Base-by-base conservation (phyloP, 1,140 invertebrate genomes). In the Anagrus nilaparvatae region DNA sequence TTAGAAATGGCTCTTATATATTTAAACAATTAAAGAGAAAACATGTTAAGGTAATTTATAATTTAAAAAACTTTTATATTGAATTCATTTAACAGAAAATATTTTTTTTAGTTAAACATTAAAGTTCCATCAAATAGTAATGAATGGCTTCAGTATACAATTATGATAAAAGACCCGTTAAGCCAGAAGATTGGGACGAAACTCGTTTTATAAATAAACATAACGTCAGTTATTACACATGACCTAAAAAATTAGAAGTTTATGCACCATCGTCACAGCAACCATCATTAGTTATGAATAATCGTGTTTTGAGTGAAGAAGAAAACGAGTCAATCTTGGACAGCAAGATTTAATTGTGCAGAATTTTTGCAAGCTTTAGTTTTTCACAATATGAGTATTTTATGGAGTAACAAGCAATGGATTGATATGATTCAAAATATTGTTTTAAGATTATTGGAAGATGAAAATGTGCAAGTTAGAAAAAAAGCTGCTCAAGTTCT, bases 401-500 rank as follows among this genome's bases (percentile, higher is more conserved):
- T 89, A 10, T 60, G 78, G n/a, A 74, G 72, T 14, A 61, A 72
- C 13, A 35, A 64, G 0, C 52, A 66, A 1, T 75, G 75, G 63
- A 67, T 76, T n/a, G 65, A 55, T 3, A 63, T 63, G 43, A 73
- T 81, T 1, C 70, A 73, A 43, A 52, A 64, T 12, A 70, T 84
- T 27, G 76, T 84, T 3, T 50, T 84, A n/a, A 58, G 60, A 39
- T 61, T 85, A 7, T 63, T 89, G 45, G 64, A 76, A 47, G 85
- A 89, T 61, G 65, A 75, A 14, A 65, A 81, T 43, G 61, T 84
- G 4, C 85, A 89, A 70, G 85, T 89, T 10, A 72, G 89, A 44
- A 78, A 88, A 58, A 78, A 78, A 48, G 87, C 90, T 17, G 78
- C 82, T 3, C 76, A 82, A 50, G 79, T 92, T 14, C 68, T 97